These are phyloP conservation scores for Theonella swinhoei DNA, from an alignment of 37 sponge, comb jelly and placozoan species.

Conservation along the genomic window DNA sequence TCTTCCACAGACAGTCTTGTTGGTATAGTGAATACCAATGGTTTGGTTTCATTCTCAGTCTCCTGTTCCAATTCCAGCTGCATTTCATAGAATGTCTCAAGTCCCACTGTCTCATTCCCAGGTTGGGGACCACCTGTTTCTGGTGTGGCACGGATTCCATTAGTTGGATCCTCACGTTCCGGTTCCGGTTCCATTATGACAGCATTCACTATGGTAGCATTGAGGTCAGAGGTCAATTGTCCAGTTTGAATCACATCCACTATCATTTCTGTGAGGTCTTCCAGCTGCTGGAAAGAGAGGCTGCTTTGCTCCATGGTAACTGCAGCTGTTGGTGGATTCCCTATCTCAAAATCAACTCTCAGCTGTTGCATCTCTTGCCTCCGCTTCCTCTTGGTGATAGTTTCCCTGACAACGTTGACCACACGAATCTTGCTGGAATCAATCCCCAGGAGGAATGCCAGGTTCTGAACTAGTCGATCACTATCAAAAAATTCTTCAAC, in stretches of 20 bases:
- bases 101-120: constrained; percentile 11
- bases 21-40: constrained; percentile 37
- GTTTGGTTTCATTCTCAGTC: constrained; percentile 9
- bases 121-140: constrained; percentile 74
- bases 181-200: constrained; percentile 54
- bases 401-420: constrained; percentile 71
- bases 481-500: constrained; percentile 92
- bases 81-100: constrained; percentile 39
- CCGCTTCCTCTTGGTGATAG: constrained; percentile 19
- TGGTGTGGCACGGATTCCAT: constrained; percentile 62
- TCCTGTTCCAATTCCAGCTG: constrained; percentile 9
- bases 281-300: constrained; percentile 31
- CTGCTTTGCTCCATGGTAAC: not conserved
- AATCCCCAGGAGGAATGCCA: constrained; percentile 82
- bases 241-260: constrained; percentile 73
- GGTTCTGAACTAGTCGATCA: constrained; percentile 72
- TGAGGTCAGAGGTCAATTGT: constrained; percentile 49
- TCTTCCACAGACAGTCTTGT: not conserved
- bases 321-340: constrained; percentile 55
- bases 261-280: constrained; percentile 36
- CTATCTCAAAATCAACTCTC: constrained; percentile 78
- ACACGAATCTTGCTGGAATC: constrained; percentile 71
- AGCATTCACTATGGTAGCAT: constrained; percentile 42
- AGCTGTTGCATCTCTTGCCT: not conserved
- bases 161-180: constrained; percentile 58